Percentiles rank a stretch among this genome's conserved stretches.
Conservation (phyloP, 2,888 invertebrate genomes). For the Cephus rjabovi region DNA sequence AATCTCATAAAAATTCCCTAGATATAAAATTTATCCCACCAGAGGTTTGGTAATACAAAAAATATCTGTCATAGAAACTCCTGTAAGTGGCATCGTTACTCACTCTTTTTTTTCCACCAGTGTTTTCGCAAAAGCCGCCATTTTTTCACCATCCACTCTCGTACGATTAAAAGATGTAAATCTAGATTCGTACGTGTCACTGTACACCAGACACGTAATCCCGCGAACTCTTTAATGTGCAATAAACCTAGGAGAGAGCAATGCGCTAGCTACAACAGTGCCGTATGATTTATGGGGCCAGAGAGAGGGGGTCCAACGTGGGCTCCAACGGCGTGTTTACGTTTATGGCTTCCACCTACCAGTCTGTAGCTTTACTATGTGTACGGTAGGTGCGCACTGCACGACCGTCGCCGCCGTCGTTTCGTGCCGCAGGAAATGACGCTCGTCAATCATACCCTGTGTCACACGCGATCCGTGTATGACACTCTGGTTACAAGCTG, state of each 20-base stretch:
- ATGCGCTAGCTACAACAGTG: slow-evolving; percentile 19
- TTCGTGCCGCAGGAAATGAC: slow-evolving; percentile 41
- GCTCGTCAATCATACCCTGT: slow-evolving; percentile 39
- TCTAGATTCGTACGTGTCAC: slow-evolving; percentile 30
- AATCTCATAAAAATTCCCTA: too few relatives aligned
- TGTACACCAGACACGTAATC: slow-evolving; percentile 31
- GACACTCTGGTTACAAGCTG: not conserved
- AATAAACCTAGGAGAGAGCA: slow-evolving; percentile 30
- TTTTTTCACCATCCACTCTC: slow-evolving; percentile 9
- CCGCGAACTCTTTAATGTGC: slow-evolving; percentile 34
- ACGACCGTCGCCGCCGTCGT: slow-evolving; percentile 30
- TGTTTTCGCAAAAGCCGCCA: too few relatives aligned
- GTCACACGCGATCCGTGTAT: slow-evolving; percentile 22
- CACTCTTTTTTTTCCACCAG: too few relatives aligned
- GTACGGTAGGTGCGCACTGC: not conserved
- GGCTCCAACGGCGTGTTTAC: slow-evolving; percentile 31
- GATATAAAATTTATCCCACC: too few relatives aligned
- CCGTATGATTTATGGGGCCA: slow-evolving; percentile 34
- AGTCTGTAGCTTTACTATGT: slow-evolving; percentile 10
- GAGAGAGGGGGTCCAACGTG: slow-evolving; percentile 18
- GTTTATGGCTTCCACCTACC: slow-evolving; percentile 29
- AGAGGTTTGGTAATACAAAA: too few relatives aligned
- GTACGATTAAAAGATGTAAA: slow-evolving; percentile 29
- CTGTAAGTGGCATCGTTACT: too few relatives aligned
- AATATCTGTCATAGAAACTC: too few relatives aligned